Percentiles rank a stretch among this genome's conserved stretches.
Conservation (phyloP, 2,113 vertebrate species). For the Microtus richardsoni region DNA sequence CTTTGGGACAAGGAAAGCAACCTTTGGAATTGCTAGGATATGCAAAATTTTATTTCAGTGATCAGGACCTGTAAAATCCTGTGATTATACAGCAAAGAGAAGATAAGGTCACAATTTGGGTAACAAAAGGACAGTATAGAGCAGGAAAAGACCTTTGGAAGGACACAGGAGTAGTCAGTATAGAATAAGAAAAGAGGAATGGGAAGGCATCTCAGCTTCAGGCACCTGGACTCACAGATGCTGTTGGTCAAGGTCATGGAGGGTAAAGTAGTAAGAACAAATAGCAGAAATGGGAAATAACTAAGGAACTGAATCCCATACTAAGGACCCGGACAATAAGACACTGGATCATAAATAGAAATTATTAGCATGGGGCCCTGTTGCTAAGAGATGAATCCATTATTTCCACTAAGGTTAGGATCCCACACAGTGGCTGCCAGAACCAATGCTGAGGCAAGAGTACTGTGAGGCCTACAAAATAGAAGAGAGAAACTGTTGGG, state of each 20-base stretch:
- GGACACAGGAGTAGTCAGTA: neutral
- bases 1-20: slow-evolving; percentile 25
- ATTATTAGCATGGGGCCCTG: neutral
- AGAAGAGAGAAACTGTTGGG: neutral
- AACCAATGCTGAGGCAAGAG: neutral
- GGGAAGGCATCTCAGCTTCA: neutral
- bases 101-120: neutral
- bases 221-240: neutral
- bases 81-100: neutral
- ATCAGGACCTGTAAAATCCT: neutral
- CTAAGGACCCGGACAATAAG: neutral
- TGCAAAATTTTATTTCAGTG: slow-evolving; percentile 17
- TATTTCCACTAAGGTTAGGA: neutral
- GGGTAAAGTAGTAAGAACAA: neutral
- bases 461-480: neutral
- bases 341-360: neutral
- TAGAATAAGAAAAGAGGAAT: neutral
- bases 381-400: neutral
- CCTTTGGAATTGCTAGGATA: neutral
- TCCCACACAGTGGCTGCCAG: neutral
- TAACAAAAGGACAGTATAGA: neutral
- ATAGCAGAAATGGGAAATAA: neutral
- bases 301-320: neutral
- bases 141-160: neutral
- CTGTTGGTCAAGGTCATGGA: neutral